These are phyloP conservation scores for Actinopyga echinites DNA, from an alignment of 53 echinoderm and acorn worm genomes.

Conservation along the genomic window DNA sequence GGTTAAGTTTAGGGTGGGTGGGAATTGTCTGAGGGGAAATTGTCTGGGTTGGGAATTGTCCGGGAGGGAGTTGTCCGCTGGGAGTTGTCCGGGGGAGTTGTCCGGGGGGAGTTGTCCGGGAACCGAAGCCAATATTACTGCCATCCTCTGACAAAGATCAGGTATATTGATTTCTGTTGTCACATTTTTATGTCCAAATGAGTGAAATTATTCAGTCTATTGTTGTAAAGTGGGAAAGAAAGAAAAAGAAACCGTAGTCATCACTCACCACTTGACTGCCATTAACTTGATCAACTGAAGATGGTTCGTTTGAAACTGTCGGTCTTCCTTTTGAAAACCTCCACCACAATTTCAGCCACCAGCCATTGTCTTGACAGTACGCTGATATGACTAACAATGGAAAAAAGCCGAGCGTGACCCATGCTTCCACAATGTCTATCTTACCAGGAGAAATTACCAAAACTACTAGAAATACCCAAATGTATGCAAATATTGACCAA, in stretches of 20 bases:
- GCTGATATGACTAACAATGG: conserved; percentile 83
- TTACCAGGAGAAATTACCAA: conserved; percentile 66
- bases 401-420: conserved; percentile 81
- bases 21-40: no score
- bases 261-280: conserved; percentile 83
- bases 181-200: no score
- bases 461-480: conserved; percentile 88
- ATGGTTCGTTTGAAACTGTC: conserved; percentile 22
- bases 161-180: no score
- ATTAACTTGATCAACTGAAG: conserved; percentile 51
- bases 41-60: no score
- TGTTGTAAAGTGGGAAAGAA: background rate
- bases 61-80: no score
- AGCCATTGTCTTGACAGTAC: conserved; percentile 91
- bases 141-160: no score
- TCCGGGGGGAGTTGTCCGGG: no score
- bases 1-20: no score
- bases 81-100: no score
- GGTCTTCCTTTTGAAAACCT: conserved; percentile 35
- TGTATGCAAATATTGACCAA: conserved; percentile 98
- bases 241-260: background rate
- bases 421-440: conserved; percentile 86
- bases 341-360: conserved; percentile 81
- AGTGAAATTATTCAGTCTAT: background rate
- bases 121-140: no score